Conservation (phyloP, 2,888 invertebrate species). For the Abrostola tripartita region DNA sequence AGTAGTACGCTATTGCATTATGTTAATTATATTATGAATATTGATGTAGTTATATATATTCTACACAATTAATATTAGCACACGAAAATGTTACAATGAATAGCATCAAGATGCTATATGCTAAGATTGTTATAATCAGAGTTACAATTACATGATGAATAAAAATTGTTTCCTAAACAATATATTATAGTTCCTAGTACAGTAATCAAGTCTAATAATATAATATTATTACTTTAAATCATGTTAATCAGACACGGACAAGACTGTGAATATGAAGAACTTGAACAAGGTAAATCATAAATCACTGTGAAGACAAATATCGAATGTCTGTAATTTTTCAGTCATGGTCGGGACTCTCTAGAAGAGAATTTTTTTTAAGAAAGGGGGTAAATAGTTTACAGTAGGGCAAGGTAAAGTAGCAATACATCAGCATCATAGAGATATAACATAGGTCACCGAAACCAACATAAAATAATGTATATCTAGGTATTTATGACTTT, state of each 20-base stretch:
- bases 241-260: slow-evolving; percentile 14
- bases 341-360: neutral
- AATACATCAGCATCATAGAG: slow-evolving; percentile 6
- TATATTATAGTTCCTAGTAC: slow-evolving; percentile 19
- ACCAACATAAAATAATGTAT: slow-evolving; percentile 17
- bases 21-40: slow-evolving; percentile 30
- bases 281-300: neutral
- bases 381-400: neutral
- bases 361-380: neutral
- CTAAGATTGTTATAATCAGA: slow-evolving; percentile 2
- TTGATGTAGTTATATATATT: slow-evolving; percentile 24
- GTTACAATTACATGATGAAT: slow-evolving; percentile 8
- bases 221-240: slow-evolving; percentile 11
- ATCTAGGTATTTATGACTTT: slow-evolving; percentile 5
- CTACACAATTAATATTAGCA: slow-evolving; percentile 18
- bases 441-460: slow-evolving; percentile 8
- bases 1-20: slow-evolving; percentile 27
- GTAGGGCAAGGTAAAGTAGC: slow-evolving; percentile 6
- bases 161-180: slow-evolving; percentile 14
- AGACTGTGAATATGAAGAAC: neutral
- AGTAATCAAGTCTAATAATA: slow-evolving; percentile 14
- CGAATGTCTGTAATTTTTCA: neutral
- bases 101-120: slow-evolving; percentile 9
- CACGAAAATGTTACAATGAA: slow-evolving; percentile 19
- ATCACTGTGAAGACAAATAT: neutral